Base-by-base conservation (phyloP, 1,140 invertebrate genomes). In the Ladona fulva region DNA sequence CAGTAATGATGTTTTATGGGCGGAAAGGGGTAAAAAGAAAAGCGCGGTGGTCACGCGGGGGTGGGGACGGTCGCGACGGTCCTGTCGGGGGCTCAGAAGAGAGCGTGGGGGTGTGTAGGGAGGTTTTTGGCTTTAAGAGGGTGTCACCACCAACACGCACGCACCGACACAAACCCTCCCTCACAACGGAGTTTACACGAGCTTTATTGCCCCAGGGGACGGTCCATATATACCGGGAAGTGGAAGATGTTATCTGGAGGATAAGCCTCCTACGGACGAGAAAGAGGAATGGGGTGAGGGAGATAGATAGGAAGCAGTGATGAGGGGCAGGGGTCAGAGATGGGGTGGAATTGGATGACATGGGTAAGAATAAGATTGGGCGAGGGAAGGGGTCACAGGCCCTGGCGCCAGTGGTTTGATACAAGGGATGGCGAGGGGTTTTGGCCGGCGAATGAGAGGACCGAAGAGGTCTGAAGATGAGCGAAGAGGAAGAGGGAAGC, bases 161-260 rank as follows among this genome's bases (percentile, higher is more conserved):
- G 29, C 29, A 37, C 29, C 29, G 29, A 37, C 3, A 37, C 29
- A 37, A 37, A 37, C 52, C 52, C 52, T 52, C 44, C 44, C 44
- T 66, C 52, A 66, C 52, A 66, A 66, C 16, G 16, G 52, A 66
- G 52, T 66, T 66, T 66, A 66, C 52, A 66, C 52, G 52, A 66
- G 52, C 52, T 66, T 66, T 66, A 66, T 66, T 66, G 52, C 52
- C 52, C 14, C 52, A 12, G 14, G 52, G 52, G 52, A 66, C 52
- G 52, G 52, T 66, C 52, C 52, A 66, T 66, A 66, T 66, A 66
- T 66, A 66, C n/a, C 16, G 52, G 52, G 52, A 66, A 66, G 52
- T 19, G 52, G 52, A 37, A 66, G 52, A 66, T 66, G 52, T 66
- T 66, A 66, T 66, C 52, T 16, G 52, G 1, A 3, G 52, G 52